phyloP scores from a whole-genome alignment of 2,888 invertebrate genomes.

The Melieria omissa region DNA sequence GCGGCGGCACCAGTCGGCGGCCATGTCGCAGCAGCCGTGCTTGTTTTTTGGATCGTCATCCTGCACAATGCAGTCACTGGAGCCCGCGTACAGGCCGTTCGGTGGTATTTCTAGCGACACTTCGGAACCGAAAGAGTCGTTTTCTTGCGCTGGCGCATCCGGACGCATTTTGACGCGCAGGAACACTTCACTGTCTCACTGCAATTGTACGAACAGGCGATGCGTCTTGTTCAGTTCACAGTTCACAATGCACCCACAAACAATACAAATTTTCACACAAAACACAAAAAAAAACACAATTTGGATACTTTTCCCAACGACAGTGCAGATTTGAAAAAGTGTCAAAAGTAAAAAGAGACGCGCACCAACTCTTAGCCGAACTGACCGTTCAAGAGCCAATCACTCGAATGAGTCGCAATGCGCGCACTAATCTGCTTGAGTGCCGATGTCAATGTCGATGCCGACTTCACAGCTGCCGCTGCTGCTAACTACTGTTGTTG shows the following conservation, averaged over 20 bases:
- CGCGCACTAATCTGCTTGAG: no score
- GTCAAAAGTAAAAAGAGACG: no score
- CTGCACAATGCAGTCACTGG: constrained; percentile 68
- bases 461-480: no score
- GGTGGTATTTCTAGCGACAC: constrained; percentile 64
- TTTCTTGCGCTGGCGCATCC: constrained; percentile 19
- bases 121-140: constrained; percentile 52
- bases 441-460: no score
- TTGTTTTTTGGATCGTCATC: constrained; percentile 63
- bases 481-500: no score
- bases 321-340: no score
- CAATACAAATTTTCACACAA: neutral
- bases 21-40: constrained; percentile 49
- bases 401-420: no score
- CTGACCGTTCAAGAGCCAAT: no score
- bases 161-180: neutral
- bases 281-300: neutral
- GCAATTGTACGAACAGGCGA: neutral
- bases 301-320: no score
- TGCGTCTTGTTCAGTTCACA: neutral
- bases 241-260: constrained; percentile 2
- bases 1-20: constrained; percentile 53
- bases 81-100: constrained; percentile 60
- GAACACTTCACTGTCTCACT: neutral
- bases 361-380: no score